phyloP scores from a whole-genome alignment of 2,888 invertebrate species.

The Cepaea hortensis region DNA sequence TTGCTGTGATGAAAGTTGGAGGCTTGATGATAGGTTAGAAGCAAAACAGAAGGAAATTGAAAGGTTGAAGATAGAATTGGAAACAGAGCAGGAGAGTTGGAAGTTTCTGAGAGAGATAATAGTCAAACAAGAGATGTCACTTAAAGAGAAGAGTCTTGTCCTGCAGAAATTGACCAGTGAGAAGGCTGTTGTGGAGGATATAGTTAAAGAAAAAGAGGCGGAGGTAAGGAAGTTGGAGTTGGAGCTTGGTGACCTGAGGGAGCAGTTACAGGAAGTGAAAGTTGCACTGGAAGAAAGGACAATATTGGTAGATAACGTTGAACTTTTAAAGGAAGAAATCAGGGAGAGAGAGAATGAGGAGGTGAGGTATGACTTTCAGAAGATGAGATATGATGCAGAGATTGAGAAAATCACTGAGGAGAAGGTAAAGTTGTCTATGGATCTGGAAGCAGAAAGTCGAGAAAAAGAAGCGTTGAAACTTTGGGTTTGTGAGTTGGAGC shows the following conservation, averaged over 20 bases:
- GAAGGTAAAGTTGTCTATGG: background rate
- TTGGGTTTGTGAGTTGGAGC: background rate
- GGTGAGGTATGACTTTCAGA: background rate
- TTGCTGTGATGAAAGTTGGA: background rate
- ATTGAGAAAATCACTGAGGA: constrained; percentile 17
- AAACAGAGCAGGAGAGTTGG: constrained; percentile 48
- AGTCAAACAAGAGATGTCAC: constrained; percentile 24
- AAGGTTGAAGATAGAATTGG: constrained; percentile 51
- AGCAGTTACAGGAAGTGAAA: constrained; percentile 11
- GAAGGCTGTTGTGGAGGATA: constrained; percentile 15
- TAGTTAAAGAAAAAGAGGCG: constrained; percentile 5
- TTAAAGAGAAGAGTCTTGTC: constrained; percentile 27
- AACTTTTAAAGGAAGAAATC: background rate
- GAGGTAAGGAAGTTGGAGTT: constrained; percentile 9
- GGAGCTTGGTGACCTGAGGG: constrained; percentile 7
- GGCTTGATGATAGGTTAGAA: constrained; percentile 25
- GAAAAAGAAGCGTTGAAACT: background rate
- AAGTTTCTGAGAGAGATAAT: constrained; percentile 28
- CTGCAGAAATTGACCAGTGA: constrained; percentile 21
- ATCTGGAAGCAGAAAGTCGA: background rate
- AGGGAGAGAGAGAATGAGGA: constrained; percentile 4
- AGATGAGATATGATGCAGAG: background rate
- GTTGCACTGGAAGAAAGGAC: constrained; percentile 3
- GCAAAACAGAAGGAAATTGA: constrained; percentile 50
- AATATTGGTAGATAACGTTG: background rate